Evolutionary conservation across 2,113 vertebrate genomes (phyloP).

Genomic region (Crypturellus undulatus): DNA sequence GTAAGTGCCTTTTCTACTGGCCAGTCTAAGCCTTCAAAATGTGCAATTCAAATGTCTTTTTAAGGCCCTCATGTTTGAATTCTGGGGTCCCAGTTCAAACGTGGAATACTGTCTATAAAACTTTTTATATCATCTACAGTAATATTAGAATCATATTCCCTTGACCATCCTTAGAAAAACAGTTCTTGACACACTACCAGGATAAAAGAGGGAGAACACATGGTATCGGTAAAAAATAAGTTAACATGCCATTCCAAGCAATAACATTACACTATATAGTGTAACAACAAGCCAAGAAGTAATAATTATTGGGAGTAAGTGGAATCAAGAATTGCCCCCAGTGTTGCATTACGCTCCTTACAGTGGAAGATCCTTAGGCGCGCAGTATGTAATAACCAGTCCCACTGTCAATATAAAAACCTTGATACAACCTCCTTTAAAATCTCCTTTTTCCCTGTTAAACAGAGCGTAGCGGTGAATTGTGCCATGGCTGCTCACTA

Average conservation of each 20-base stretch:
- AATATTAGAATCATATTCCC: conserved; percentile 67
- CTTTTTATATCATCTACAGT: conserved; percentile 51
- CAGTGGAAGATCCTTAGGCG: not conserved
- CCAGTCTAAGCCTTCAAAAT: not conserved
- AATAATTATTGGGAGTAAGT: conserved; percentile 37
- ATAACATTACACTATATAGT: conserved; percentile 50
- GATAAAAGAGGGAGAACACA: conserved; percentile 68
- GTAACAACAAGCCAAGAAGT: conserved; percentile 64
- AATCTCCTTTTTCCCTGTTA: not conserved
- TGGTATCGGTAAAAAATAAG: conserved; percentile 64
- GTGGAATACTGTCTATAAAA: conserved; percentile 39
- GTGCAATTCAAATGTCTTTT: not conserved
- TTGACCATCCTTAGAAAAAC: conserved; percentile 50
- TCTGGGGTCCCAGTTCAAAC: conserved; percentile 52
- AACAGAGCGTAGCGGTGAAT: not conserved
- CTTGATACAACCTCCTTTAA: not conserved
- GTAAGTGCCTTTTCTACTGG: not conserved
- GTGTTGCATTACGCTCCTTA: not conserved
- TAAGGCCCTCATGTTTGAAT: not conserved
- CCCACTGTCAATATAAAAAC: not conserved
- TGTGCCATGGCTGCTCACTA: not conserved
- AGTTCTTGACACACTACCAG: conserved; percentile 32
- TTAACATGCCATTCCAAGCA: conserved; percentile 65
- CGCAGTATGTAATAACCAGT: not conserved
- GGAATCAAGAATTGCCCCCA: conserved; percentile 32